Evolutionary conservation across 64 coral and sea anemone species (phyloP).

Genomic region (Montipora sp.): DNA sequence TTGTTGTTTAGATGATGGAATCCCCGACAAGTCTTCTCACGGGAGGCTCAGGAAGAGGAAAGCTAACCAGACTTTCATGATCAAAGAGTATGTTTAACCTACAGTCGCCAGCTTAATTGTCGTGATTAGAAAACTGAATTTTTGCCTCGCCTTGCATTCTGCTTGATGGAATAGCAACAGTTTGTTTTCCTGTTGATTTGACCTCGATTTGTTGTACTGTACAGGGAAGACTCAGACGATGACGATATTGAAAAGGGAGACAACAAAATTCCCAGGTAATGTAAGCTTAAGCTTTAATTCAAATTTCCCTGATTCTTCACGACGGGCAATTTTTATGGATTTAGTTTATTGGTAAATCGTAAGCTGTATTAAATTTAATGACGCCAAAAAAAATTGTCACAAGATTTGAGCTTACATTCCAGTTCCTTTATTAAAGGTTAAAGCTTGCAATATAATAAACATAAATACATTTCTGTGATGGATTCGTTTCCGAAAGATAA

Average conservation of each 20-base stretch:
- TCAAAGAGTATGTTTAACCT: slow-evolving; percentile 59
- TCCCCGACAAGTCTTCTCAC: slow-evolving; percentile 66
- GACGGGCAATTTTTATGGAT: not conserved
- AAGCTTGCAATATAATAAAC: not conserved
- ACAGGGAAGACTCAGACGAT: slow-evolving; percentile 71
- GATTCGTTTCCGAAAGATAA: not conserved
- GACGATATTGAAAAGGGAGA: slow-evolving; percentile 70
- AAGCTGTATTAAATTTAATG: not conserved
- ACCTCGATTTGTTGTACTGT: slow-evolving; percentile 4
- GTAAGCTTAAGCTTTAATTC: not conserved
- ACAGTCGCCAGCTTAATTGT: not conserved
- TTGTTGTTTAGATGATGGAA: slow-evolving; percentile 59
- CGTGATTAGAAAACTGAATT: too few relatives aligned
- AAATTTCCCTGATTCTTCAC: not conserved
- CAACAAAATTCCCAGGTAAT: slow-evolving; percentile 68
- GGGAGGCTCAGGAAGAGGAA: slow-evolving; percentile 67
- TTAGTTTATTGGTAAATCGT: not conserved
- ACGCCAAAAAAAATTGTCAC: too few relatives aligned
- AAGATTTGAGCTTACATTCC: too few relatives aligned
- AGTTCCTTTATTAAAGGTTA: too few relatives aligned
- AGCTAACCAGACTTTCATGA: slow-evolving; percentile 55
- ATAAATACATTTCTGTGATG: slow-evolving; percentile 12
- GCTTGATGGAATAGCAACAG: not conserved
- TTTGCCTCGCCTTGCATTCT: not conserved
- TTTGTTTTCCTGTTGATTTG: slow-evolving; percentile 13